Base-by-base conservation (phyloP, 2,797 vertebrate species). In the Acanthiza pusilla region DNA sequence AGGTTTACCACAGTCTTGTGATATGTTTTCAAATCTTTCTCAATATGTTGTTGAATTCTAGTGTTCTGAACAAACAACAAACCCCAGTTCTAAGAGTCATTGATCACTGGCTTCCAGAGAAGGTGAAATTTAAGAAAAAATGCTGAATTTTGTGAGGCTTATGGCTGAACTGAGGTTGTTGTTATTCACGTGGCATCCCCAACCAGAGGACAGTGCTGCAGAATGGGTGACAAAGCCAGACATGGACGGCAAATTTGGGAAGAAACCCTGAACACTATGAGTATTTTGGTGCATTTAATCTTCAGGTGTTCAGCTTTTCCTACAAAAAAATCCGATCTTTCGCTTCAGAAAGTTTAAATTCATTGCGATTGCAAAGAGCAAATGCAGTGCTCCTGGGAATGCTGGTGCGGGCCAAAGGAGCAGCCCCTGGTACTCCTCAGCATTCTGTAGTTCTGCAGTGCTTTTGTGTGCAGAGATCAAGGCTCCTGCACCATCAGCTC, bases 111-210 rank as follows among this genome's bases (percentile, higher is more conserved):
- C 34, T 84, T 84, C 27, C 47, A 75, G 72, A 57, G 66, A 93
- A 65, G 65, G 11, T 22, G 34, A 80, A 75, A 76, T 40, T 75
- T 66, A 71, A 80, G 65, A 27, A 74, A 66, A 36, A 72, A 60
- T 7, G 12, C 6, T 92, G 16, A 20, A 62, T 76, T 85, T 73
- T 66, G 26, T 66, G 43, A 85, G 27, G 16, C 4, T 76, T 61
- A 60, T 5, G 48, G 61, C 65, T 66, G 61, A 76, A 70, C 10
- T 11, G 23, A 26, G n/a, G 50, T 30, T 16, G 50, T 30, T 16
- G 17, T 10, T 60, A 20, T 76, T 70, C 55, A 18, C 0, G 0
- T 9, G 55, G 32, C 2, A 5, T 45, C 42, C 14, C 47, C 0
- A 0, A 82, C n/a, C 81, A 63, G 57, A 90, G 50, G 7, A 25